These are phyloP conservation scores for Rhopalosiphum nymphaeae DNA, from an alignment of 2,888 invertebrate genomes.

Conservation along the genomic window DNA sequence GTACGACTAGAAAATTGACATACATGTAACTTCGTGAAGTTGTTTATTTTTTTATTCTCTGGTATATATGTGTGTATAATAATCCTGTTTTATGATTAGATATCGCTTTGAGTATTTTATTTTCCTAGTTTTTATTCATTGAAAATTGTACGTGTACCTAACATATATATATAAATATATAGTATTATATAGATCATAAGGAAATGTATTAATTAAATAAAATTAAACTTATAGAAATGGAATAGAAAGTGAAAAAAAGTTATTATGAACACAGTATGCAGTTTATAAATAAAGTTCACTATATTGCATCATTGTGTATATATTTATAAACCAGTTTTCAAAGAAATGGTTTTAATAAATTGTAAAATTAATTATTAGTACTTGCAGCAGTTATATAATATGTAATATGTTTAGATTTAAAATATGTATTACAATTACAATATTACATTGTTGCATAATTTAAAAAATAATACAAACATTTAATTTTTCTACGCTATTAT, in stretches of 20 bases:
- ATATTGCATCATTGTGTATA: neutral
- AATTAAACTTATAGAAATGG: neutral
- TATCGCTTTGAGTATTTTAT: neutral
- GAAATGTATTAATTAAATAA: neutral
- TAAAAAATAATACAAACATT: neutral
- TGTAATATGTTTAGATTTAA: neutral
- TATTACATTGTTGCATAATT: neutral
- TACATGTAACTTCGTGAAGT: constrained; percentile 8
- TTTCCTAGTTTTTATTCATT: neutral
- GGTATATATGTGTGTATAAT: neutral
- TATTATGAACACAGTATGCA: neutral
- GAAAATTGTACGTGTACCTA: neutral
- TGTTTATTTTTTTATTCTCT: constrained; percentile 20
- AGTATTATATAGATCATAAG: neutral
- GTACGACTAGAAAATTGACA: constrained; percentile 18
- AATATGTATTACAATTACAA: neutral
- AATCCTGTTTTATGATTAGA: constrained; percentile 37
- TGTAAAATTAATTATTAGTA: neutral
- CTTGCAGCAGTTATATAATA: neutral
- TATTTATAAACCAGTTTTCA: neutral
- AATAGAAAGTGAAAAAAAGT: neutral
- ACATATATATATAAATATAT: neutral
- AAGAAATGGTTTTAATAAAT: neutral
- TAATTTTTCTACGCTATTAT: neutral
- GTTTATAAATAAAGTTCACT: neutral